Conservation (phyloP, 2,888 invertebrate species). For the Eilema sororculum region DNA sequence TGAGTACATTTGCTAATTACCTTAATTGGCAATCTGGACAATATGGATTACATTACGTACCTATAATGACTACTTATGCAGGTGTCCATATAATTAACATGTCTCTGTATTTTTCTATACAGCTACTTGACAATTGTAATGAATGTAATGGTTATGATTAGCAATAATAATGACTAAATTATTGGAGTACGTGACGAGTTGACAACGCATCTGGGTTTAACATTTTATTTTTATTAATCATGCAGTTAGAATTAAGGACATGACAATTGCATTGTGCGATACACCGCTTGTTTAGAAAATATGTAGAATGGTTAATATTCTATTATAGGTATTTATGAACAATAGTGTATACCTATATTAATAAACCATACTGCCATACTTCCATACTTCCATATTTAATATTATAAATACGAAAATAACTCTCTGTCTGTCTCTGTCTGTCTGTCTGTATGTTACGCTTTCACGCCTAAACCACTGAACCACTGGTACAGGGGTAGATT, state of each 20-base stretch:
- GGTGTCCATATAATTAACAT: background rate
- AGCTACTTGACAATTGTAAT: background rate
- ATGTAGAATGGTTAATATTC: too few relatives aligned
- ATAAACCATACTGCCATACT: too few relatives aligned
- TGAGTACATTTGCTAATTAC: background rate
- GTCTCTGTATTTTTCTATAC: background rate
- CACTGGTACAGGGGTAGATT: too few relatives aligned
- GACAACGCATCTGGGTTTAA: slow-evolving; percentile 1
- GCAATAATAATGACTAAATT: background rate
- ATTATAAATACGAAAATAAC: too few relatives aligned
- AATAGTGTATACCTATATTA: too few relatives aligned
- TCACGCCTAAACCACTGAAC: too few relatives aligned
- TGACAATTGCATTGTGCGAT: background rate
- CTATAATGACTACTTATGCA: background rate
- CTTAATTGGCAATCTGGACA: background rate
- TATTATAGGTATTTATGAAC: too few relatives aligned
- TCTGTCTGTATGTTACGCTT: too few relatives aligned
- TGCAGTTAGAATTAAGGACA: background rate
- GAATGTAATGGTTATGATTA: background rate
- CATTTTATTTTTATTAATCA: slow-evolving; percentile 10
- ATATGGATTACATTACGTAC: background rate
- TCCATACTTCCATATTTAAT: too few relatives aligned
- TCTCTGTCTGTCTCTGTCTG: too few relatives aligned
- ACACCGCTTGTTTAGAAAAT: background rate
- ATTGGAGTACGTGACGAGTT: background rate